Percentiles rank a stretch among this genome's conserved stretches.
Conservation (phyloP, 2,113 vertebrate genomes). For the Jaculus jaculus region DNA sequence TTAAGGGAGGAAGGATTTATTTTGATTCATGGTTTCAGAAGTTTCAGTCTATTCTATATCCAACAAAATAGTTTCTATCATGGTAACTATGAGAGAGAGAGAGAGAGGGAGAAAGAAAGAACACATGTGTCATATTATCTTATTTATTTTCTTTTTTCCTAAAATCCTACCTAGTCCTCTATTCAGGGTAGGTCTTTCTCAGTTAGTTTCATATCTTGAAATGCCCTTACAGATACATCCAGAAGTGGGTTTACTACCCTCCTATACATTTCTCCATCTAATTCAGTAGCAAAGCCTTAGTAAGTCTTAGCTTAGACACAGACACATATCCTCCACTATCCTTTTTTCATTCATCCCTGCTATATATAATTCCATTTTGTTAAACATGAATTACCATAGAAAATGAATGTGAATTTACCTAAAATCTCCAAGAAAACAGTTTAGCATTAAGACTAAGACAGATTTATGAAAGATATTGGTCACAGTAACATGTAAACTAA, state of each 20-base stretch:
- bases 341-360: neutral
- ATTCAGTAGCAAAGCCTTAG: neutral
- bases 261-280: neutral
- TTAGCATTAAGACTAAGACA: slow-evolving; percentile 49
- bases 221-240: neutral
- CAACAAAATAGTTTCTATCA: neutral
- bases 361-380: neutral
- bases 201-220: neutral
- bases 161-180: neutral
- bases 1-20: neutral
- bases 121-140: no score
- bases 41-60: neutral
- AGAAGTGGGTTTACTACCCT: neutral
- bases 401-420: slow-evolving; percentile 1
- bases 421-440: slow-evolving; percentile 20
- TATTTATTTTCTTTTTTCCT: neutral
- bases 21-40: neutral
- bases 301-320: neutral
- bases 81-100: neutral
- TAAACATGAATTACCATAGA: neutral
- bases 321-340: neutral
- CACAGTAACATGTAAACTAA: slow-evolving; percentile 13
- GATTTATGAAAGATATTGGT: slow-evolving; percentile 15
- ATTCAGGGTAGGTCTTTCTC: neutral
- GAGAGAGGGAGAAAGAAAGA: no score